phyloP scores from a whole-genome alignment of 2,888 invertebrate genomes.

The Drosophila meridionalis region DNA sequence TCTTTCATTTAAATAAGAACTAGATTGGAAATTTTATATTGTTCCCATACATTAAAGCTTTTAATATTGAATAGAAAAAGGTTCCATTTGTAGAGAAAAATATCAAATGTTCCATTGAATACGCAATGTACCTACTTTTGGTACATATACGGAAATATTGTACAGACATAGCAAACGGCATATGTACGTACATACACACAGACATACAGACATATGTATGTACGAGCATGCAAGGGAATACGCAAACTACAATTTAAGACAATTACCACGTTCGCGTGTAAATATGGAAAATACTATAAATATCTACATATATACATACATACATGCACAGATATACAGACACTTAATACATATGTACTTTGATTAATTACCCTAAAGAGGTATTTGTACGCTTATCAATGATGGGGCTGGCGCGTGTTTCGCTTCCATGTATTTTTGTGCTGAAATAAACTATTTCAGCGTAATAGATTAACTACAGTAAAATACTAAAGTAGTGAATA shows the following conservation, averaged over 20 bases:
- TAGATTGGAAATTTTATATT: too few species aligned
- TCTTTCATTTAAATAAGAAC: too few species aligned
- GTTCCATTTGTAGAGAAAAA: background rate
- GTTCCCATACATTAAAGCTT: background rate
- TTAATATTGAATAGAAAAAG: background rate
- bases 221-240: constrained; percentile 6
- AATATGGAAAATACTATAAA: background rate
- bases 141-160: background rate
- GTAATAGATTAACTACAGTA: constrained; percentile 23
- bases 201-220: background rate
- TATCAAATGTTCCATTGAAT: background rate
- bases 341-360: background rate
- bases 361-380: constrained; percentile 47
- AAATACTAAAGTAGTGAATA: constrained; percentile 11
- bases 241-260: background rate
- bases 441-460: constrained; percentile 22
- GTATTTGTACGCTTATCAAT: constrained; percentile 65
- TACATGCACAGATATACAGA: background rate
- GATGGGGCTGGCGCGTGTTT: constrained; percentile 70
- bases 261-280: background rate
- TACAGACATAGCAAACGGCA: background rate
- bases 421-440: constrained; percentile 41
- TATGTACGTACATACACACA: background rate
- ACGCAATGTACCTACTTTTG: background rate
- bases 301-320: background rate